A percentile compares a stretch with the other conserved stretches of the same genome.
Conservation (phyloP, 1,140 invertebrate genomes). For the Agraylea sexmaculata region DNA sequence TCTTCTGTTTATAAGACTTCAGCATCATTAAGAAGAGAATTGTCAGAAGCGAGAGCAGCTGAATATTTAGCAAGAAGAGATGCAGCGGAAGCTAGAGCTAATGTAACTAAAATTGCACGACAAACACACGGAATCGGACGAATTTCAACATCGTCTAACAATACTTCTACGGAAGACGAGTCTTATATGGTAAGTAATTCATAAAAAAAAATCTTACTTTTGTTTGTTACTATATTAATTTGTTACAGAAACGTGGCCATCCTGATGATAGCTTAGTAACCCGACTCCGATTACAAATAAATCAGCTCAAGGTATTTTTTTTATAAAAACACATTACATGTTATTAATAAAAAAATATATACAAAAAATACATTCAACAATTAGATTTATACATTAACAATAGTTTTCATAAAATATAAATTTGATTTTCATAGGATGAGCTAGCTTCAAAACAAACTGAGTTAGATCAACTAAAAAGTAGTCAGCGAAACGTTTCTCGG, state of each 20-base stretch:
- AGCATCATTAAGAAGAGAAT: constrained; percentile 9
- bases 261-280: constrained; percentile 24
- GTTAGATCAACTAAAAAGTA: constrained; percentile 21
- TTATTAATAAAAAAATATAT: not conserved
- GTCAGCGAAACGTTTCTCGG: constrained; percentile 22
- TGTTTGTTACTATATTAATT: not conserved
- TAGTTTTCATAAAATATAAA: not conserved
- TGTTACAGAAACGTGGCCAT: constrained; percentile 21
- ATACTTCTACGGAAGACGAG: not conserved
- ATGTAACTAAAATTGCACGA: constrained; percentile 2
- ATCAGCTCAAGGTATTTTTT: constrained; percentile 28
- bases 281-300: constrained; percentile 29
- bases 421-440: constrained; percentile 25
- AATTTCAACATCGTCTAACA: not conserved
- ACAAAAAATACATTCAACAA: not conserved
- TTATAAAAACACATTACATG: not conserved
- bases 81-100: constrained; percentile 8
- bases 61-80: constrained; percentile 12
- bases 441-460: constrained; percentile 22
- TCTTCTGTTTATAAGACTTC: constrained; percentile 6
- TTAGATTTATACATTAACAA: not conserved
- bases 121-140: not conserved
- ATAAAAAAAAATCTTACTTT: constrained; percentile 2
- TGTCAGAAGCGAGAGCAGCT: constrained; percentile 5
- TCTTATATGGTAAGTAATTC: not conserved